A percentile compares a stretch with the other conserved stretches of the same genome.
phyloP scores from a whole-genome alignment of 1,140 invertebrate genomes.

The Bombus affinis region DNA sequence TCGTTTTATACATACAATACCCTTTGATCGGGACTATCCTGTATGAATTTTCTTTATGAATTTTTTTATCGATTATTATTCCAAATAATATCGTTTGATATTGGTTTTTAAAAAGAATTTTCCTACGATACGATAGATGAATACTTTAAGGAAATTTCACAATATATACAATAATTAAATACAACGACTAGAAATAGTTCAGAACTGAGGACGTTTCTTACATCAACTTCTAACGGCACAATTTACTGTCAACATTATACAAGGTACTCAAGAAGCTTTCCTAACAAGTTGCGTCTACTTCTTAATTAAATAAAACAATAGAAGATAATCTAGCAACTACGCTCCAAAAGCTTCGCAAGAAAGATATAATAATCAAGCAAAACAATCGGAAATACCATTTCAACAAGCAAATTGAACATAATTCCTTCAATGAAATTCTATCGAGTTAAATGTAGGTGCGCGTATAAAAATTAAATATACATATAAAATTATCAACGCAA shows the following conservation, averaged over 20 bases:
- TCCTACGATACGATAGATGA: background rate
- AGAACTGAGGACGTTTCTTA: background rate
- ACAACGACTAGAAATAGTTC: background rate
- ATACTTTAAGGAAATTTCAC: background rate
- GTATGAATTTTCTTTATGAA: background rate
- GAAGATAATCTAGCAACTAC: slow-evolving; percentile 19
- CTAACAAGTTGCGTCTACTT: slow-evolving; percentile 6
- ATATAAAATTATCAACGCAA: too few relatives aligned
- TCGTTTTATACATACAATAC: background rate
- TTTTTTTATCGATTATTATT: background rate
- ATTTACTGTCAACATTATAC: slow-evolving; percentile 1
- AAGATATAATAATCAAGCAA: slow-evolving; percentile 15
- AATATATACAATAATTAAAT: background rate
- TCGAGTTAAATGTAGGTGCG: background rate
- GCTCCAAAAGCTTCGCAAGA: slow-evolving; percentile 20
- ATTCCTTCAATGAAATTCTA: too few relatives aligned
- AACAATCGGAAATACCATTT: background rate
- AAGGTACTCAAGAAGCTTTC: background rate
- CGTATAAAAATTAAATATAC: too few relatives aligned
- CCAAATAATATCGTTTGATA: background rate
- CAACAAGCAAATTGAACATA: background rate
- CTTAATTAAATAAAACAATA: slow-evolving; percentile 36
- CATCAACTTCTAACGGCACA: background rate
- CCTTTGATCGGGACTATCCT: background rate
- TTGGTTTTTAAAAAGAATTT: background rate